phyloP scores from a whole-genome alignment of 2,888 invertebrate genomes.

The Congeria kusceri region DNA sequence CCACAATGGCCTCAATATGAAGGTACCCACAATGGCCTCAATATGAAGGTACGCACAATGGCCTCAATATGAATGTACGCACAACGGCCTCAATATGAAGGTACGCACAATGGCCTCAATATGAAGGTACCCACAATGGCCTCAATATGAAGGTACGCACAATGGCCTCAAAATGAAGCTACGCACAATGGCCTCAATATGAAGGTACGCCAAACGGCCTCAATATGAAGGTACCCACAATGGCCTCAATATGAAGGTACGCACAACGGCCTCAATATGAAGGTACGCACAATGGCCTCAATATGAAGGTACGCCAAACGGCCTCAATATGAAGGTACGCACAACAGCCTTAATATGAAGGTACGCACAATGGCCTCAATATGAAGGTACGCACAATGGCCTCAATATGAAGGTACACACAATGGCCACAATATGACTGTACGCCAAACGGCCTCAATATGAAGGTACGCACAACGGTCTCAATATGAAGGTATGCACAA shows the following conservation, averaged over 20 bases:
- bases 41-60: no score
- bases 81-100: conserved; percentile 32
- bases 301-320: neutral
- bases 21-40: no score
- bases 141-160: conserved; percentile 80
- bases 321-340: no score
- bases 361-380: conserved; percentile 29
- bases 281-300: no score
- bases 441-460: no score
- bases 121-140: no score
- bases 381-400: conserved; percentile 44
- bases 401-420: conserved; percentile 80
- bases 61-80: no score
- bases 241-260: conserved; percentile 76
- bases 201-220: neutral
- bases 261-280: conserved; percentile 76
- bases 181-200: neutral
- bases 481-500: no score
- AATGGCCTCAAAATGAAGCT: conserved; percentile 71
- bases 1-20: conserved; percentile 76
- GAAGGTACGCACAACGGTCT: no score
- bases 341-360: conserved; percentile 31
- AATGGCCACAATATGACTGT: conserved; percentile 71
- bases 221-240: conserved; percentile 48
- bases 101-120: conserved; percentile 22